A percentile compares a stretch with the other conserved stretches of the same genome.
phyloP scores from a whole-genome alignment of 2,113 vertebrate species.

The Centrocercus urophasianus region DNA sequence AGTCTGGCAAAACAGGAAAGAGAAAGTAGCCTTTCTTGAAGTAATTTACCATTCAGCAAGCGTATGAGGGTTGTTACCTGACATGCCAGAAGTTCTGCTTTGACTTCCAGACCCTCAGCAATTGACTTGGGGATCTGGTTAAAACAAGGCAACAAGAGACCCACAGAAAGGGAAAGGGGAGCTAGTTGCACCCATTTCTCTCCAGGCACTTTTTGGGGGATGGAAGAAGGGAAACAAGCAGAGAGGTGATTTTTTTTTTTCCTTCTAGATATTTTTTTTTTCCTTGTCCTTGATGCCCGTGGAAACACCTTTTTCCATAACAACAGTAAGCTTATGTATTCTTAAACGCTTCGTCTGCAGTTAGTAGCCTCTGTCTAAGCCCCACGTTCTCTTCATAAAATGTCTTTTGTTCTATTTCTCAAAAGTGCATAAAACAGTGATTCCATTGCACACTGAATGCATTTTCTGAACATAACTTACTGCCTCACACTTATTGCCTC shows the following conservation, averaged over 20 bases:
- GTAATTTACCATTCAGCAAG: not conserved
- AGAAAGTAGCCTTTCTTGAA: not conserved
- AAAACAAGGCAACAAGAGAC: not conserved
- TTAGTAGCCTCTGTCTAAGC: not conserved
- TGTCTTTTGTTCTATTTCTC: not conserved
- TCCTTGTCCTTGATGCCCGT: not conserved
- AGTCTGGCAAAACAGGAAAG: constrained; percentile 32
- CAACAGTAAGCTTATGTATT: not conserved
- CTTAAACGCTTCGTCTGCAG: not conserved
- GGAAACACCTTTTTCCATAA: not conserved
- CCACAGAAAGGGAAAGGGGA: not conserved
- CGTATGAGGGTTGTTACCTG: not conserved
- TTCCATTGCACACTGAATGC: not conserved
- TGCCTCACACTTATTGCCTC: not conserved
- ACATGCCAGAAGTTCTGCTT: not conserved
- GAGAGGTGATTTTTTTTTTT: not conserved
- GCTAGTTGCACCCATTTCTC: not conserved
- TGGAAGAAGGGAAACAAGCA: not conserved
- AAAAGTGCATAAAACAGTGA: not conserved
- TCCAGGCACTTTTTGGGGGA: rapidly evolving
- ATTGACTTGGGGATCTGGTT: not conserved
- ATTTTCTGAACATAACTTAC: not conserved
- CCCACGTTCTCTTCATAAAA: rapidly evolving
- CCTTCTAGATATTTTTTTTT: not conserved
- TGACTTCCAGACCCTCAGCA: not conserved